phyloP scores from a whole-genome alignment of 2,888 invertebrate genomes.

The Encarsia formosa region DNA sequence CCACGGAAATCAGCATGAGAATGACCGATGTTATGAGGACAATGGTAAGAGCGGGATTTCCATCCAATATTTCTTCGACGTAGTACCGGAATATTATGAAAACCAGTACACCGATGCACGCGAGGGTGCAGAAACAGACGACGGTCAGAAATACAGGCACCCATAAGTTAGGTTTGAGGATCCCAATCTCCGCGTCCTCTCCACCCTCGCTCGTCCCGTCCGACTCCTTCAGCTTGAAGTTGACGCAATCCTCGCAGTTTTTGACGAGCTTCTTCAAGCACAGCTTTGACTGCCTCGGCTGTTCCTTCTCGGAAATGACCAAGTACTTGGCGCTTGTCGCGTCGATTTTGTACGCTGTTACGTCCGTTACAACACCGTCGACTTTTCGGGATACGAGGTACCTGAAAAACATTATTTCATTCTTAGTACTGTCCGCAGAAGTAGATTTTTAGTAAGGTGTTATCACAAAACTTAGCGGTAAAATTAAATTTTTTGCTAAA shows the following conservation, averaged over 20 bases:
- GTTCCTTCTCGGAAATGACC: slow-evolving; percentile 31
- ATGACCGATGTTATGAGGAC: slow-evolving; percentile 50
- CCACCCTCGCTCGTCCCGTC: slow-evolving; percentile 1
- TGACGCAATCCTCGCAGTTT: slow-evolving; percentile 41
- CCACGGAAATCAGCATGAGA: slow-evolving; percentile 48
- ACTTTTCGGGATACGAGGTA: slow-evolving; percentile 22
- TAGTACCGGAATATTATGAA: slow-evolving; percentile 65
- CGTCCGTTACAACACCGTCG: slow-evolving; percentile 31
- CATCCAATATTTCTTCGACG: slow-evolving; percentile 60
- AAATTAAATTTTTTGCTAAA: too few species aligned
- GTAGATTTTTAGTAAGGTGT: neutral
- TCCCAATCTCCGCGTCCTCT: slow-evolving; percentile 11
- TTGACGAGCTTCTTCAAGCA: slow-evolving; percentile 34
- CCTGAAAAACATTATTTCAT: slow-evolving; percentile 1
- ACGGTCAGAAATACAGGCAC: slow-evolving; percentile 63
- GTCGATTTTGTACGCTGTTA: slow-evolving; percentile 36
- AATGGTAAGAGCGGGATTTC: slow-evolving; percentile 58
- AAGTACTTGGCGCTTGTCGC: slow-evolving; percentile 26
- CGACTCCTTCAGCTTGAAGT: slow-evolving; percentile 30
- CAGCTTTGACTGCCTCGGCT: slow-evolving; percentile 33
- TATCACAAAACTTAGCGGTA: neutral
- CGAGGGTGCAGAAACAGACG: slow-evolving; percentile 62
- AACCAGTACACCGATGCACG: slow-evolving; percentile 62
- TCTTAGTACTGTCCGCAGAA: neutral
- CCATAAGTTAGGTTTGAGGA: slow-evolving; percentile 52